phyloP scores from a whole-genome alignment of 2,888 invertebrate species.

The Aleiodes testaceus region DNA sequence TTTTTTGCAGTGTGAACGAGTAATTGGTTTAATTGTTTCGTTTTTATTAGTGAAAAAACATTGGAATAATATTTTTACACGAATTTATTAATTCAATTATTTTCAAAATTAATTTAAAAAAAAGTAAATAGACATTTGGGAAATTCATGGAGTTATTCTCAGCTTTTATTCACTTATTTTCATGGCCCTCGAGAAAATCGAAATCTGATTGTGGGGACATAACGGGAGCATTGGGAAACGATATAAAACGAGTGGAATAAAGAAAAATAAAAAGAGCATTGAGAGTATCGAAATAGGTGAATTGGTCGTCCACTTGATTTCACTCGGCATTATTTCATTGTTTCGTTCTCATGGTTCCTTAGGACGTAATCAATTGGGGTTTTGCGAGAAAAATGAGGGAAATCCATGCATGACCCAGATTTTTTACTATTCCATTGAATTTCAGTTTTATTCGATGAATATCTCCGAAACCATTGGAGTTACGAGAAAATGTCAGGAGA shows the following conservation, averaged over 20 bases:
- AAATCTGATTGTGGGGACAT: conserved; percentile 10
- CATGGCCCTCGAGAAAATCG: conserved; percentile 16
- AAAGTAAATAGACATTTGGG: too few relatives aligned
- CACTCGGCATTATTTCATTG: conserved; percentile 8
- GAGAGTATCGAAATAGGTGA: conserved; percentile 30
- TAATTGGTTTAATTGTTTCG: too few relatives aligned
- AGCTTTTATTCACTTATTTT: neutral
- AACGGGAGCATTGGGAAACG: conserved; percentile 21
- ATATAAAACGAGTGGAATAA: conserved; percentile 20
- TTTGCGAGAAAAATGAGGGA: neutral
- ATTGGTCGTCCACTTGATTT: conserved; percentile 28
- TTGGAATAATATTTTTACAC: too few relatives aligned
- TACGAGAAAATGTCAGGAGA: too few relatives aligned
- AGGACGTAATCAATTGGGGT: conserved; percentile 13
- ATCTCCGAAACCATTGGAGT: too few relatives aligned
- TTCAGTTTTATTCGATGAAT: neutral
- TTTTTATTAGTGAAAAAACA: too few relatives aligned
- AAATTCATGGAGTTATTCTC: too few relatives aligned
- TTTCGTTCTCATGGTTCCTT: neutral
- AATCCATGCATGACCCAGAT: neutral
- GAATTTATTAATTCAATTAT: too few relatives aligned
- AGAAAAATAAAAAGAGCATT: conserved; percentile 9
- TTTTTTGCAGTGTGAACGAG: too few relatives aligned
- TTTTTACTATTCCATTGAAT: neutral
- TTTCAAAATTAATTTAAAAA: too few relatives aligned